Evolutionary conservation across 2,113 vertebrate species (phyloP).

Genomic region (Boleophthalmus pectinirostris): DNA sequence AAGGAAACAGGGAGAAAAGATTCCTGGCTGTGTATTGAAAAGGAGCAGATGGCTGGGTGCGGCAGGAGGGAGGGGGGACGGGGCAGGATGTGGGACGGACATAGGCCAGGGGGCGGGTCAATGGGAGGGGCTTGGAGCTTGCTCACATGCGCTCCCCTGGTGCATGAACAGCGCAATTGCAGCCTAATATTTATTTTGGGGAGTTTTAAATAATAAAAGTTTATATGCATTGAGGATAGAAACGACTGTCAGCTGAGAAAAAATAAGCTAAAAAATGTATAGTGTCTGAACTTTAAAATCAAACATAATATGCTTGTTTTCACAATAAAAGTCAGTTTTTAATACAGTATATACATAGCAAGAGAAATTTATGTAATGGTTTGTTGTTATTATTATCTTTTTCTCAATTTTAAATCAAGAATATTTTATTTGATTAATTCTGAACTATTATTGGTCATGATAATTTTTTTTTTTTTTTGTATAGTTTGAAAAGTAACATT

Average conservation of each 20-base stretch:
- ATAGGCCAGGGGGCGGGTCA: conserved; percentile 58
- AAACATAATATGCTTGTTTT: neutral
- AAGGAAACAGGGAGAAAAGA: conserved; percentile 76
- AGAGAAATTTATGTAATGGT: neutral
- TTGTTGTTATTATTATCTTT: neutral
- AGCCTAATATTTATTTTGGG: conserved; percentile 3
- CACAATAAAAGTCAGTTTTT: neutral
- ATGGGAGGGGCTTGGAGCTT: conserved; percentile 66
- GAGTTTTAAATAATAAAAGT: neutral
- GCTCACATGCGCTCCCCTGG: conserved; percentile 94
- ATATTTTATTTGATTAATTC: neutral
- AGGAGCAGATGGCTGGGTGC: conserved; percentile 84
- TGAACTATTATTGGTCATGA: neutral
- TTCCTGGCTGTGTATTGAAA: conserved; percentile 65
- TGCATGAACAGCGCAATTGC: conserved; percentile 75
- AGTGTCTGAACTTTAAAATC: neutral
- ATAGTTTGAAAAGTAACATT: neutral
- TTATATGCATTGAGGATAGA: conserved; percentile 10
- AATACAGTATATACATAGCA: neutral
- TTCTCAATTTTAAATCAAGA: neutral
- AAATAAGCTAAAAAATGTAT: neutral
- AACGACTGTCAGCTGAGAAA: neutral
- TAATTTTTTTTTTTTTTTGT: neutral
- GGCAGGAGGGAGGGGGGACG: conserved; percentile 59
- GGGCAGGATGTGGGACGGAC: conserved; percentile 73